These are phyloP conservation scores for Megaceryle torquata DNA, from an alignment of 2,113 vertebrate genomes.

Conservation along the genomic window DNA sequence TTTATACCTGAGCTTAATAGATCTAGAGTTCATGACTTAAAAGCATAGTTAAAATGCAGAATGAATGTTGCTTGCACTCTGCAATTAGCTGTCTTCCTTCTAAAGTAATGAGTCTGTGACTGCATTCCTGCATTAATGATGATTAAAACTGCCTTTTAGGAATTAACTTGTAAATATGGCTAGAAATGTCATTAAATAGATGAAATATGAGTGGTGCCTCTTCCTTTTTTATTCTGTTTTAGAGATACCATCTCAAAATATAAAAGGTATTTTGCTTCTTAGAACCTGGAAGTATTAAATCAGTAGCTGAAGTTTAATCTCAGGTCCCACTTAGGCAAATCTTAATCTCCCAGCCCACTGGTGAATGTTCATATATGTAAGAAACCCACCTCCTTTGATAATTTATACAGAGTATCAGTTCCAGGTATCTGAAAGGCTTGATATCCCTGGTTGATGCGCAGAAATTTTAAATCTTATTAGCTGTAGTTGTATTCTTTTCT, in stretches of 20 bases:
- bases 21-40: not conserved
- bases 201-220: rapidly evolving
- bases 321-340: not conserved
- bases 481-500: no score
- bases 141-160: not conserved
- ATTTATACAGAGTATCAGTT: not conserved
- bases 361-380: not conserved
- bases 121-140: not conserved
- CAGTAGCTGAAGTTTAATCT: not conserved
- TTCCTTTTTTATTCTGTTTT: not conserved
- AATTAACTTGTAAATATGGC: not conserved
- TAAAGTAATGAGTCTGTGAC: not conserved
- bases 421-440: not conserved
- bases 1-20: not conserved
- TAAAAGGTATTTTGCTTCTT: not conserved
- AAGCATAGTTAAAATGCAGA: not conserved
- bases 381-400: not conserved
- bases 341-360: not conserved
- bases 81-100: not conserved
- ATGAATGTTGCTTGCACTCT: not conserved
- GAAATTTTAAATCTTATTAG: no score
- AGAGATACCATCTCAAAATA: not conserved
- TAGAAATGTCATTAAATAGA: not conserved
- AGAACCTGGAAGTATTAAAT: not conserved
- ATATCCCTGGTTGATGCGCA: no score